A percentile compares a stretch with the other conserved stretches of the same genome.
phyloP scores from a whole-genome alignment of 1,140 invertebrate genomes.

The Drosophila serrata region DNA sequence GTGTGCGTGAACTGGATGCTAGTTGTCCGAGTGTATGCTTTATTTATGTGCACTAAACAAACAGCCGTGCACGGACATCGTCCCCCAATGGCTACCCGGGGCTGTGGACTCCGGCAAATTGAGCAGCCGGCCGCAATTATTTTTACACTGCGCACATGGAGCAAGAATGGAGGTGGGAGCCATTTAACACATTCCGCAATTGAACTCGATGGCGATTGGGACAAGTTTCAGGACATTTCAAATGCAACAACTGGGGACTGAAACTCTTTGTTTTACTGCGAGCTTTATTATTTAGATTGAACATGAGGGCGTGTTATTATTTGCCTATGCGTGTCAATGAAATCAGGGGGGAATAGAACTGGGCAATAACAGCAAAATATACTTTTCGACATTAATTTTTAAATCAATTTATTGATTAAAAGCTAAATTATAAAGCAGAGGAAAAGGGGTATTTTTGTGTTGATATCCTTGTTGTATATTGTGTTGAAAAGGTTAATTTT shows the following conservation, averaged over 20 bases:
- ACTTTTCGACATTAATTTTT: conserved; percentile 21
- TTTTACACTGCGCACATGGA: conserved; percentile 28
- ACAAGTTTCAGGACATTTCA: conserved; percentile 6
- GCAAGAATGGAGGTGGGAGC: background rate
- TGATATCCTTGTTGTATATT: background rate
- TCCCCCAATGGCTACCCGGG: background rate
- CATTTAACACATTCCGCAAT: conserved; percentile 43
- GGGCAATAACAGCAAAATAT: background rate
- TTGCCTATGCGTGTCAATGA: conserved; percentile 24
- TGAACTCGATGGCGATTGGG: conserved; percentile 26
- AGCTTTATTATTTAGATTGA: conserved; percentile 23
- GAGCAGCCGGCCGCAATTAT: conserved; percentile 65
- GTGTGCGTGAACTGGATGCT: conserved; percentile 25
- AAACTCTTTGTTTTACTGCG: conserved; percentile 10
- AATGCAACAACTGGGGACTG: background rate
- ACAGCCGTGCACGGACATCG: conserved; percentile 49
- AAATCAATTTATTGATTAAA: conserved; percentile 37
- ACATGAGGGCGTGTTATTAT: conserved; percentile 15
- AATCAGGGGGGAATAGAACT: conserved; percentile 3
- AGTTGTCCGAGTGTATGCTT: conserved; percentile 50
- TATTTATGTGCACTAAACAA: conserved; percentile 77
- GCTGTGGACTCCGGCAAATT: conserved; percentile 32
- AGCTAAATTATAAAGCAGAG: background rate
- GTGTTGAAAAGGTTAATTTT: no score
- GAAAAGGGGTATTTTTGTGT: background rate